These are phyloP conservation scores for Margarornis squamiger DNA, from an alignment of 2,797 vertebrate genomes.

Conservation along the genomic window DNA sequence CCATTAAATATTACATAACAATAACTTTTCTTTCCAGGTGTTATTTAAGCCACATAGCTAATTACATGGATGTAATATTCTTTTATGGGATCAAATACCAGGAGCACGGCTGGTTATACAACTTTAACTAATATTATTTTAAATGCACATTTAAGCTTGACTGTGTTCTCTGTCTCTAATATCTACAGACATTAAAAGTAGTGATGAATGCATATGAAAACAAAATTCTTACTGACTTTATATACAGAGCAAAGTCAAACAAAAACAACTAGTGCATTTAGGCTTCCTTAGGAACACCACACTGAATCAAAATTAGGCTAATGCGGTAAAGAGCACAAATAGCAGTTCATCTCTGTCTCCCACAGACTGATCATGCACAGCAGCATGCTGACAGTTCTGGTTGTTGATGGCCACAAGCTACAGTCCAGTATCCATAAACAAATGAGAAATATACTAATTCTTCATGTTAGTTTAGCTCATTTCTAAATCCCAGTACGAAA, in stretches of 20 bases:
- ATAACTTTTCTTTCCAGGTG: not conserved
- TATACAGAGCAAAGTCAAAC: not conserved
- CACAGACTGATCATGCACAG: not conserved
- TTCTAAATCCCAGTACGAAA: not conserved
- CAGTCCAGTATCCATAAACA: not conserved
- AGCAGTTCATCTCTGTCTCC: not conserved
- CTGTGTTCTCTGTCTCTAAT: not conserved
- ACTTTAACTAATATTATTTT: not conserved
- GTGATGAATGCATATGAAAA: not conserved
- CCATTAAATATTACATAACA: not conserved
- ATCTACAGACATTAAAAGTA: not conserved
- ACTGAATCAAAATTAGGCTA: not conserved
- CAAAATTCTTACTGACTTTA: not conserved
- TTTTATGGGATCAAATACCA: not conserved
- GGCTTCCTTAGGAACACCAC: not conserved
- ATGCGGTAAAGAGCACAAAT: not conserved
- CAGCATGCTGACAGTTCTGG: not conserved
- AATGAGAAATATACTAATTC: not conserved
- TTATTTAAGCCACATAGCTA: not conserved
- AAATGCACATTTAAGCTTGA: not conserved
- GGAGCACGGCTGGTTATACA: not conserved
- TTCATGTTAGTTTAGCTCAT: not conserved
- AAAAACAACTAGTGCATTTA: not conserved
- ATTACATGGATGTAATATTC: not conserved
- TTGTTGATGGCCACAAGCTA: not conserved